A percentile compares a stretch with the other conserved stretches of the same genome.
Conservation (phyloP, 2,888 invertebrate genomes). For the Noctua fimbriata region DNA sequence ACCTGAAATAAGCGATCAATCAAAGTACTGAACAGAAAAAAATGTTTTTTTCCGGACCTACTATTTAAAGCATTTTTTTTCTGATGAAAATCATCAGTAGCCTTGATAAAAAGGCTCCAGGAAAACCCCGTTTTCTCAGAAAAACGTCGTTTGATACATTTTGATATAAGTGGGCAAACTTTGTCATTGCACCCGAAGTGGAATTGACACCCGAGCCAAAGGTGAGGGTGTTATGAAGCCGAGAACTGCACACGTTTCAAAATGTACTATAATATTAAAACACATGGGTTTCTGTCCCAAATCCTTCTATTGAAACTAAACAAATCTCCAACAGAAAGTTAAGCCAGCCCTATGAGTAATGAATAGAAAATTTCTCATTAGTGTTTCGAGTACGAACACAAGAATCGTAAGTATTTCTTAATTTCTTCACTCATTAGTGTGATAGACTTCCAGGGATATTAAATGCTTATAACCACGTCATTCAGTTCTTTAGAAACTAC, state of each 20-base stretch:
- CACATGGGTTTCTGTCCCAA: background rate
- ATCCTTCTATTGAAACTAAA: background rate
- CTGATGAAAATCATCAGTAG: background rate
- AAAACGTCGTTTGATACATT: no score
- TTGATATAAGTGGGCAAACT: no score
- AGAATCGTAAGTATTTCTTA: no score
- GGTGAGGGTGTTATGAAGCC: no score
- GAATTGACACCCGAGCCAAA: no score
- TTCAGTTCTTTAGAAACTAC: constrained; percentile 4
- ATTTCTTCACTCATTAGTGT: constrained; percentile 57
- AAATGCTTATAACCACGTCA: constrained; percentile 25
- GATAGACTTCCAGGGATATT: constrained; percentile 50
- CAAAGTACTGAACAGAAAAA: background rate
- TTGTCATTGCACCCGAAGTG: no score
- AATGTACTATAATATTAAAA: background rate
- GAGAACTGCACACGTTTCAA: background rate
- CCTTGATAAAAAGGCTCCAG: background rate
- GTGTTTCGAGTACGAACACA: background rate
- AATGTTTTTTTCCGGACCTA: background rate
- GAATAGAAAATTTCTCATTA: constrained; percentile 20
- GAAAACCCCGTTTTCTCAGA: no score
- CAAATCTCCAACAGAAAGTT: background rate
- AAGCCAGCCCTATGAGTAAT: constrained; percentile 26
- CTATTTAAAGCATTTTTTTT: background rate
- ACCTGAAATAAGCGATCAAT: background rate